phyloP scores from a whole-genome alignment of 2,797 vertebrate species.

The Chiropotes sagulatus region DNA sequence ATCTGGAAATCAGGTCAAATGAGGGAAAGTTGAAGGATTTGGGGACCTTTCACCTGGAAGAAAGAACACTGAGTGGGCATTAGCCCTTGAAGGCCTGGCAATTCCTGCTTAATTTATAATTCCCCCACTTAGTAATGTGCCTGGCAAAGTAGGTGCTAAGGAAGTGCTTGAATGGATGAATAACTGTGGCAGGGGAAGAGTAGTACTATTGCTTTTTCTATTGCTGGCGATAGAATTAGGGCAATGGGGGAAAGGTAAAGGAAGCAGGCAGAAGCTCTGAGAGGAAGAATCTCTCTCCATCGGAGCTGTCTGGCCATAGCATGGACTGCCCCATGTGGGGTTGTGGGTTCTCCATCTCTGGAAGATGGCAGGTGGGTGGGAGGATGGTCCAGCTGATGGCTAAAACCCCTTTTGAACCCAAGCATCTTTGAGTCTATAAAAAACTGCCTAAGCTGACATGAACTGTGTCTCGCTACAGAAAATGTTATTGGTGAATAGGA shows the following conservation, averaged over 20 bases:
- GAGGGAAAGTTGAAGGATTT: neutral
- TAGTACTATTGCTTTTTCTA: neutral
- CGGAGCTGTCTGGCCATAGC: neutral
- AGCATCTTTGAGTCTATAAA: slow-evolving; percentile 10
- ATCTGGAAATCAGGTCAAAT: neutral
- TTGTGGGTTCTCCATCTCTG: neutral
- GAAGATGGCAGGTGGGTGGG: neutral
- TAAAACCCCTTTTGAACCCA: neutral
- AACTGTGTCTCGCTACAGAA: slow-evolving; percentile 18
- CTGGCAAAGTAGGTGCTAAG: neutral
- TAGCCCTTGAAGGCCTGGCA: neutral
- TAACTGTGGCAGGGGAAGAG: neutral
- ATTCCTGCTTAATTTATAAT: neutral
- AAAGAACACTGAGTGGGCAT: neutral
- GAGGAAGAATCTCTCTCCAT: neutral
- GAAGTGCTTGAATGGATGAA: neutral
- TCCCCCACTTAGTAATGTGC: neutral
- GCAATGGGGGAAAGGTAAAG: neutral
- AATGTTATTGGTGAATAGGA: slow-evolving; percentile 20
- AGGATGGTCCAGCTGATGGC: neutral
- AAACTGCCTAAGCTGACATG: neutral
- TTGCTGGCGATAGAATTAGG: neutral
- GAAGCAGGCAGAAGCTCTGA: neutral
- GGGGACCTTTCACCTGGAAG: neutral
- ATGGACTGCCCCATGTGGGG: neutral